Base-by-base conservation (phyloP, 2,113 vertebrate species). In the Actenoides lindsayi region DNA sequence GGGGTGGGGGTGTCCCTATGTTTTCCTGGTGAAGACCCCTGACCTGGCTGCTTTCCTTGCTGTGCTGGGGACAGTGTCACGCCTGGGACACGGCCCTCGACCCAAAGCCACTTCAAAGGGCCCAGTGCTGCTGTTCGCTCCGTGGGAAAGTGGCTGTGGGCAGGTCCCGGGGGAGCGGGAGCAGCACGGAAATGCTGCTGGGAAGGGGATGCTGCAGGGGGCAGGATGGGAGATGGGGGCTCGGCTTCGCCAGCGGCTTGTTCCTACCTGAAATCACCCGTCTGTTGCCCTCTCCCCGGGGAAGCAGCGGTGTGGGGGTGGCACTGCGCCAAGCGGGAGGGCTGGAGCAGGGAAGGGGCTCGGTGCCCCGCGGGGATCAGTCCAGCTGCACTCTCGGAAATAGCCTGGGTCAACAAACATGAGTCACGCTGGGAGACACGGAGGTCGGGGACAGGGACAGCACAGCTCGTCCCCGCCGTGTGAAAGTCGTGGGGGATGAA, bases 351-450 rank as follows among this genome's bases (percentile, higher is more conserved):
- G 90, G 81, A 79, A 69, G 82, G 87, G 70, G 75, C 87, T 91
- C 7, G 1, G 48, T 1, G 28, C n/a, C 87, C 93, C 73, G 0
- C 0, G 2, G 89, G 90, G 87, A 87, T 76, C 93, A 33, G 46
- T 27, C 81, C 95, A 95, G 97, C 95, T 92, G 94, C 1, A 2
- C 93, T 64, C 73, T 95, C 64, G 68, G 95, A 95, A 97, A 96
- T 95, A 95, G 91, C 87, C 87, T 59, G 68, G 94, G 87, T 96
- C 97, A 97, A 94, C 93, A 96, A 94, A 87, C 86, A 93, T 94
- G 97, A 94, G 84, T 96, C 96, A 94, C 13, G 27, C 91, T 71
- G 86, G 80, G 95, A 95, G 96, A 88, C 25, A 6, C 27, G 10
- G 51, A 88, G 92, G 65, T 60, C 54, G 42, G 92, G 92, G 73